Evolutionary conservation across 1,140 invertebrate genomes (phyloP), one percentile per base, ranked within the genome.

Genomic region (Linepithema humile): DNA sequence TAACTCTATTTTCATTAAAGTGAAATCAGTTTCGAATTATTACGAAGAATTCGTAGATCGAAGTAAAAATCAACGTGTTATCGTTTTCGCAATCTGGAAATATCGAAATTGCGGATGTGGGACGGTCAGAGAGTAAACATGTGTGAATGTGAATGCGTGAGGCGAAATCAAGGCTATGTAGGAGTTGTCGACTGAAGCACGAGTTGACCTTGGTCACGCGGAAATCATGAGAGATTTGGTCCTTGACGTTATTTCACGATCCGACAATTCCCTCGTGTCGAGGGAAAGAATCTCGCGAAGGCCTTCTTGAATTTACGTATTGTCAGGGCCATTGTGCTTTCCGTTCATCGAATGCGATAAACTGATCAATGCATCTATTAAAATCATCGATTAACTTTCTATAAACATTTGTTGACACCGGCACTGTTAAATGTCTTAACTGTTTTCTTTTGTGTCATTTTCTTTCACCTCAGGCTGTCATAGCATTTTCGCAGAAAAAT

Each of bases 161-260:
- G 32, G 64, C 32, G 62, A n/a, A 69, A 91, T 45, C 90, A 92
- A 91, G 89, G 91, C 89, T 91, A 40, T 23, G 55, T 64, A 90
- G 77, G 82, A 88, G 67, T 50, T 87, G 84, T 89, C 86, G 88
- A 89, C 86, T 84, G 80, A 12, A 40, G 40, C 48, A 3, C 55
- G 59, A 29, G 26, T 48, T 74, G 77, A 75, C 89, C 84, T 89
- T 89, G 83, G 74, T 20, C 59, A 88, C 75, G 50, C 90, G 90
- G 90, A 91, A 90, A 89, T 88, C 73, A 87, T 59, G 82, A 82
- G 77, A 84, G 55, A 60, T 65, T 86, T 53, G 74, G 53, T 90
- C 87, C 87, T 90, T 88, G 87, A 90, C 53, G 78, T 89, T 85
- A 83, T 84, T 77, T 70, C 74, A 70, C 73, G 43, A 89, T 9